Evolutionary conservation across 2,113 vertebrate species (phyloP), one percentile per base, ranked within the genome.

Genomic region (Colius striatus): DNA sequence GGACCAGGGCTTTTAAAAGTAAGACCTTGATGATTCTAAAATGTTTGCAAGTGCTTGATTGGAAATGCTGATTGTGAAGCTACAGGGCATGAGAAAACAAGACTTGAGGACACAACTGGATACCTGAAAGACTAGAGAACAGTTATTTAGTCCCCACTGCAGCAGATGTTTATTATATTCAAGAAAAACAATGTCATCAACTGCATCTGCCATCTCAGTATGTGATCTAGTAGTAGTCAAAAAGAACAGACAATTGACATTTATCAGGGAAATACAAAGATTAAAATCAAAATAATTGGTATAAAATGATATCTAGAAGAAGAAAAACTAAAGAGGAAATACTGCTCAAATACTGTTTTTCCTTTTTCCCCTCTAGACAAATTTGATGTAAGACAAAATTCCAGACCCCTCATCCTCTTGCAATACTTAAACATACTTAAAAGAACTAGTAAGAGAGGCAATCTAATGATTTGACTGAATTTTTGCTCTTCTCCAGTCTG

Each of bases 141-240:
- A 34, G 25, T 17, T 2, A 11, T 27, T 70, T 51, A 62, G 32
- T 32, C 5, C 19, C 11, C 0, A 41, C 1, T 2, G 2, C 18
- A 71, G 8, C 23, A 80, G 25, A 10, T 84, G 36, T 27, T 66
- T 67, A 67, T 26, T 16, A 29, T 41, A 54, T 19, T 58, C 25
- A 45, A 61, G 43, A 55, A 70, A n/a, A 81, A 65, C 25, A 34
- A 13, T 17, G 10, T 18, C 30, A 77, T 50, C 30, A 84, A 84
- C 36, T 41, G 62, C 47, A 58, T 23, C 43, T 82, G 43, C 78
- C 57, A 41, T 26, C 30, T 45, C 9, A 12, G 25, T 54, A 43
- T 1, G 7, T 29, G 27, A 67, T 32, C 10, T 71, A 43, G 71
- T 17, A 63, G 25, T 38, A 63, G n/a, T 43, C 38, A 86, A 55